Evolutionary conservation across 2,888 invertebrate species (phyloP).

Genomic region (Erebia aethiops): DNA sequence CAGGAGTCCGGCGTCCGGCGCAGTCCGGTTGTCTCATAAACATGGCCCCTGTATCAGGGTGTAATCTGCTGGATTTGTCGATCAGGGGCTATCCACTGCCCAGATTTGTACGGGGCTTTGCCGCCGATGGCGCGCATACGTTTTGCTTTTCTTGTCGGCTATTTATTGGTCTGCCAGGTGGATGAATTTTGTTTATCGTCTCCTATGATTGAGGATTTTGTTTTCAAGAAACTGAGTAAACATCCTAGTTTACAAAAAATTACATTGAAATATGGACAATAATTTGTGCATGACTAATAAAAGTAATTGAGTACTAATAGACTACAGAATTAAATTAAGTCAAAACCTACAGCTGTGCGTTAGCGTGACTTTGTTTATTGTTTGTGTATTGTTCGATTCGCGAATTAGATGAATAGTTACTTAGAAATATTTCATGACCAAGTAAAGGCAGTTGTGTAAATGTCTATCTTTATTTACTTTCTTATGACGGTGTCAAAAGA

Average conservation of each 20-base stretch:
- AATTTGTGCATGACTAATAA: no score
- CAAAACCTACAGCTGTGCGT: no score
- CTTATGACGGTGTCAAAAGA: no score
- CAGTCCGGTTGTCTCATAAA: conserved; percentile 79
- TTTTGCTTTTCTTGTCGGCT: conserved; percentile 77
- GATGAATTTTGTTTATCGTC: conserved; percentile 60
- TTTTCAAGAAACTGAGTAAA: background rate
- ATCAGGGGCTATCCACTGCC: conserved; percentile 79
- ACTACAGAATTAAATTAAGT: background rate
- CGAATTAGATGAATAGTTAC: no score
- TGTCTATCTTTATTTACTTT: no score
- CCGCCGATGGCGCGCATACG: conserved; percentile 74
- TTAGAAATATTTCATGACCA: no score
- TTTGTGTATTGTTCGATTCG: no score
- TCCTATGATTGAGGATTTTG: conserved; percentile 43
- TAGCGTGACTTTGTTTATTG: no score
- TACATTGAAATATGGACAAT: no score
- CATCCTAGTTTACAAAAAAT: no score
- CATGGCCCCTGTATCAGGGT: conserved; percentile 79
- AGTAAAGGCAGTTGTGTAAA: no score
- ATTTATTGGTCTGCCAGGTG: conserved; percentile 74
- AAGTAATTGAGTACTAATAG: no score
- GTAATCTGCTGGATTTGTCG: conserved; percentile 84
- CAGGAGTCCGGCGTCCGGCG: conserved; percentile 48
- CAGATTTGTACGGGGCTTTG: conserved; percentile 81